Base-by-base conservation (phyloP, 2,797 vertebrate species). In the Morelia viridis region DNA sequence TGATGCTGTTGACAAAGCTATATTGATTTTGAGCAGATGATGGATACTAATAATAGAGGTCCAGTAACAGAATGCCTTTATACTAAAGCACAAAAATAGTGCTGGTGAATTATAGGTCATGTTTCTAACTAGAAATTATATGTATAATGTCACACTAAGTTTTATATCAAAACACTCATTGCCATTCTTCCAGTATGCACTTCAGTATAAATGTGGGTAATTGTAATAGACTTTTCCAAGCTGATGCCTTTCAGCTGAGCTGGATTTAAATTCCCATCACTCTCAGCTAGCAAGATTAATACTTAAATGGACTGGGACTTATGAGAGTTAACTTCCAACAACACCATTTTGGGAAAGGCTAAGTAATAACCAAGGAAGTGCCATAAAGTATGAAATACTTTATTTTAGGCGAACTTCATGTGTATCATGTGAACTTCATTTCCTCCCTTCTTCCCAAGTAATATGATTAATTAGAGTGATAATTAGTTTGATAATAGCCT, bases 1-100 rank as follows among this genome's bases (percentile, higher is more conserved):
- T 89, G 64, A 60, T 92, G 64, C 57, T 90, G 88, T n/a, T 92
- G 65, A 87, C 65, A 90, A 92, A 92, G 46, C 87, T 84, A 64
- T 57, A 88, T 85, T 68, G 68, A 64, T 83, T 53, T 92, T 31
- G n/a, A 31, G 11, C n/a, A 65, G 41, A 93, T 65, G 35, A 6
- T 76, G 61, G 50, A 17, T 65, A 84, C 87, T 92, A 68, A 65
- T 92, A 92, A 92, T 68, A 89, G 60, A 91, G 35, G 85, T 91
- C 87, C 50, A 68, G 56, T 86, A 71, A 92, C 60, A 85, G 60
- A 89, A 92, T 11, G 19, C 28, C 13, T 90, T 93, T 90, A 88
- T 87, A 87, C 64, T 65, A 88, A 90, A 87, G n/a, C 31, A 65
- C 19, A 87, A 93, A 93, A 88, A 84, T n/a, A 83, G 31, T 65